These are phyloP conservation scores for Latrodectus hesperus DNA, from an alignment of 2,888 invertebrate species.

Conservation along the genomic window DNA sequence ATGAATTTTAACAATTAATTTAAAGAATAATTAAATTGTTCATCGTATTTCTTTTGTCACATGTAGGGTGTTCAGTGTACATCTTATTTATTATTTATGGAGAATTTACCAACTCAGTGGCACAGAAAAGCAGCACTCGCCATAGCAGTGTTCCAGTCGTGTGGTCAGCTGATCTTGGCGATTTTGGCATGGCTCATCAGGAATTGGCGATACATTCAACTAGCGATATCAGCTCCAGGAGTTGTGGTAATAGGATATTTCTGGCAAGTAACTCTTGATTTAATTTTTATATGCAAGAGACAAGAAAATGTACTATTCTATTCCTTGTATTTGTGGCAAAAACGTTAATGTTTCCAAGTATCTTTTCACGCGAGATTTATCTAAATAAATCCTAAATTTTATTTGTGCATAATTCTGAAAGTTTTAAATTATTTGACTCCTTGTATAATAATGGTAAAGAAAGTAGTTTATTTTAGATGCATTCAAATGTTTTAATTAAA, in stretches of 20 bases:
- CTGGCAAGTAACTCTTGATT: conserved; percentile 53
- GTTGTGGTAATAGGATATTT: conserved; percentile 70
- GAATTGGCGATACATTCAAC: conserved; percentile 71
- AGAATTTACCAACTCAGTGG: conserved; percentile 70
- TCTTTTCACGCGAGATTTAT: no score
- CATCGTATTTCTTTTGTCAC: neutral
- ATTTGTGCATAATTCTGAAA: no score
- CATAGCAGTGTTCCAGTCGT: conserved; percentile 58
- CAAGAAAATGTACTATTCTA: no score
- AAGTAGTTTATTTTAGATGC: no score
- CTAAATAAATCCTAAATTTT: no score
- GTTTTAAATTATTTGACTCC: no score
- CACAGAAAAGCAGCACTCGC: conserved; percentile 69
- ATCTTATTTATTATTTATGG: conserved; percentile 69
- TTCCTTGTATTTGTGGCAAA: no score
- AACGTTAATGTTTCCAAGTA: no score
- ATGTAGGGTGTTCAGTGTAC: conserved; percentile 69
- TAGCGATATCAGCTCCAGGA: conserved; percentile 70
- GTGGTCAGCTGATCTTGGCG: conserved; percentile 59
- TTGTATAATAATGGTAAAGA: no score
- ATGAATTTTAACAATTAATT: no score
- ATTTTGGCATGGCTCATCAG: conserved; percentile 67
- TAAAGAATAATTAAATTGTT: neutral
- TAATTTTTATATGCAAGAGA: no score
- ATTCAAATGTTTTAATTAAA: no score